Conservation (phyloP, 1,140 invertebrate genomes). For the Lethocerus indicus region DNA sequence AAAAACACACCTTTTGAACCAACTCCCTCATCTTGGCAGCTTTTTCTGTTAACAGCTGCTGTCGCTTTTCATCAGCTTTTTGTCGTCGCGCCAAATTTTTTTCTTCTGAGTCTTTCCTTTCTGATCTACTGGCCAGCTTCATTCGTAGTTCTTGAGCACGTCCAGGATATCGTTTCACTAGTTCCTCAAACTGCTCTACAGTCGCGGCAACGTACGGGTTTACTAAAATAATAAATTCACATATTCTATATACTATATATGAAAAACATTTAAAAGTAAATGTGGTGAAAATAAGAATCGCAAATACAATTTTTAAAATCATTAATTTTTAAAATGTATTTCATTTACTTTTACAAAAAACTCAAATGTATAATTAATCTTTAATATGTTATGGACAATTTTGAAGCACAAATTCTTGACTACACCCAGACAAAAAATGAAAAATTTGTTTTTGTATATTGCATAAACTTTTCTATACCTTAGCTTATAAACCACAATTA, state of each 20-base stretch:
- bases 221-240: conserved; percentile 9
- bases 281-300: too few relatives aligned
- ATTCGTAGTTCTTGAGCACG: conserved; percentile 80
- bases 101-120: conserved; percentile 60
- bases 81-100: conserved; percentile 62
- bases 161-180: conserved; percentile 71
- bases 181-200: conserved; percentile 51
- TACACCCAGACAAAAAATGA: too few relatives aligned
- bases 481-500: too few relatives aligned
- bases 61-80: conserved; percentile 58
- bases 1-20: conserved; percentile 45
- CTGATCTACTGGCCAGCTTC: conserved; percentile 78
- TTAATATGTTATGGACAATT: too few relatives aligned
- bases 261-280: too few relatives aligned
- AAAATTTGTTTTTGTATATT: too few relatives aligned
- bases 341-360: too few relatives aligned
- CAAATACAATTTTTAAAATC: too few relatives aligned
- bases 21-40: conserved; percentile 70
- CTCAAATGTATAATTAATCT: too few relatives aligned
- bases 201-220: conserved; percentile 27
- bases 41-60: conserved; percentile 66
- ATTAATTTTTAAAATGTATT: too few relatives aligned
- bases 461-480: too few relatives aligned
- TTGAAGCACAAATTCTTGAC: too few relatives aligned
- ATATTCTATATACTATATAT: conserved; percentile 4